Percentiles rank a stretch among this genome's conserved stretches.
These are phyloP conservation scores for Molossus molossus DNA, from an alignment of 2,797 vertebrate genomes.

Conservation along the genomic window DNA sequence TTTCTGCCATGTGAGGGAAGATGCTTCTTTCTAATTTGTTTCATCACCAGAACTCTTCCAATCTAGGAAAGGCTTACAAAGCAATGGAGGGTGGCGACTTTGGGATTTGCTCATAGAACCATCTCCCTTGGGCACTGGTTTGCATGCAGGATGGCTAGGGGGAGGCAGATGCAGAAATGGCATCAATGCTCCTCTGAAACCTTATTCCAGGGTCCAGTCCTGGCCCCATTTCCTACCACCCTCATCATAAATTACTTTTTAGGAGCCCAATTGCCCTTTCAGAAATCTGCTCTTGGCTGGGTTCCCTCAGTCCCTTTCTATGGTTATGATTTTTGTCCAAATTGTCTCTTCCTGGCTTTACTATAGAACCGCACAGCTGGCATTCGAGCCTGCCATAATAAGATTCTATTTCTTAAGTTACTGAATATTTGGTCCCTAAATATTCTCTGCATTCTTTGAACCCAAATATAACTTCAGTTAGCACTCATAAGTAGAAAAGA, in stretches of 20 bases:
- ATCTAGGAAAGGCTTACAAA: not conserved
- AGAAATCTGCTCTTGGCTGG: slow-evolving; percentile 1
- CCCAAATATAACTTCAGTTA: not conserved
- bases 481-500: not conserved
- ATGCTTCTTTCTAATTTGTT: not conserved
- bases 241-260: not conserved
- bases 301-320: slow-evolving; percentile 26
- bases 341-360: slow-evolving; percentile 16
- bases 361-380: slow-evolving; percentile 1
- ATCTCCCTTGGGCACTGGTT: not conserved
- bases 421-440: not conserved
- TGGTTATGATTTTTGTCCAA: slow-evolving; percentile 20
- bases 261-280: not conserved
- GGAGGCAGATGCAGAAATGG: not conserved
- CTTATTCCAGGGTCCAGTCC: not conserved
- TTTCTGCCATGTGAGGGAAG: not conserved
- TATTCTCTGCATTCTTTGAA: not conserved
- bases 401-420: not conserved
- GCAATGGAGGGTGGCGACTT: not conserved
- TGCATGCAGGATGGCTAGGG: not conserved
- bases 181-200: not conserved
- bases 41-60: not conserved
- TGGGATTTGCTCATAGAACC: not conserved
- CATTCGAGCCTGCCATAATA: not conserved
- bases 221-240: not conserved